Evolutionary conservation across 2,888 invertebrate genomes (phyloP).

Genomic region (Phytoseiulus persimilis): DNA sequence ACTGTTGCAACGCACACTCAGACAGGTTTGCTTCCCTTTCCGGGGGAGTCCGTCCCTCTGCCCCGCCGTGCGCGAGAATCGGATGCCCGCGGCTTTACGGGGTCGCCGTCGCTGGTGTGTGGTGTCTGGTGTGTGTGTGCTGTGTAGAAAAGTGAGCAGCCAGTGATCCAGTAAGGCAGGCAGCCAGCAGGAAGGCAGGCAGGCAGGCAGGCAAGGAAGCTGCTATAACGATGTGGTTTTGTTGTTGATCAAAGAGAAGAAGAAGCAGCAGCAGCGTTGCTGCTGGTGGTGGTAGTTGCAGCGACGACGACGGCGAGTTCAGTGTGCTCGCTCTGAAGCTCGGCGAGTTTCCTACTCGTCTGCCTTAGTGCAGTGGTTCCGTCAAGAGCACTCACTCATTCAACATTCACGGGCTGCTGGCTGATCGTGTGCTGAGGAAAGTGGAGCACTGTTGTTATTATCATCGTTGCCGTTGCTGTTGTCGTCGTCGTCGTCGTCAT

Average conservation of each 20-base stretch:
- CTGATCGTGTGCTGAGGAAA: neutral
- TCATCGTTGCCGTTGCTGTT: neutral
- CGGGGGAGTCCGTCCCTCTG: no score
- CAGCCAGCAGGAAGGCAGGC: neutral
- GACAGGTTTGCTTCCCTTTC: no score
- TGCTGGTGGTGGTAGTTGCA: neutral
- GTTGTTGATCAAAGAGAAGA: neutral
- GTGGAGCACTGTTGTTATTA: neutral
- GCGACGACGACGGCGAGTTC: neutral
- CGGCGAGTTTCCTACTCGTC: neutral
- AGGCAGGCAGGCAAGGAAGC: neutral
- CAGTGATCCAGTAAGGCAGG: neutral
- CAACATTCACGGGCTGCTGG: neutral
- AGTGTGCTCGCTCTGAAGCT: neutral
- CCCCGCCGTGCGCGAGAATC: no score
- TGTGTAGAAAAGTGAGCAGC: neutral
- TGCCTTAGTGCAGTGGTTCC: neutral
- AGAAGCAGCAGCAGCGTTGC: neutral
- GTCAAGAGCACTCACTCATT: constrained; percentile 5
- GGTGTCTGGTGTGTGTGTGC: neutral
- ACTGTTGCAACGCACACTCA: no score
- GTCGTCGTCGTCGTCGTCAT: neutral
- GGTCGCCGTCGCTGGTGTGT: neutral
- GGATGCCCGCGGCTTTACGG: neutral
- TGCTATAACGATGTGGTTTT: neutral